Evolutionary conservation across 2,888 invertebrate genomes (phyloP).

Genomic region (Stegophylla sp.): DNA sequence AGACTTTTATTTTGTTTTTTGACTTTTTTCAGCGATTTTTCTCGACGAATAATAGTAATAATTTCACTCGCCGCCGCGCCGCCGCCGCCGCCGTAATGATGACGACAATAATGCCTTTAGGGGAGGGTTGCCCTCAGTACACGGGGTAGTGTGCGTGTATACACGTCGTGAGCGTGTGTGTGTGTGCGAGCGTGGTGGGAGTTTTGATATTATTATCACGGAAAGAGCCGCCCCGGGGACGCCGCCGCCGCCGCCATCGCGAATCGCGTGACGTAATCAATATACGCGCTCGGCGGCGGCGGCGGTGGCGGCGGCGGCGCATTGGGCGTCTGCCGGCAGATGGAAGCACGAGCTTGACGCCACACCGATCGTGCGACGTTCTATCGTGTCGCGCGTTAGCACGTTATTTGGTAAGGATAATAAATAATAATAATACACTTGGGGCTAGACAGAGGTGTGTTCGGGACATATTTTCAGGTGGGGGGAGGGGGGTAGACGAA

Average conservation of each 20-base stretch:
- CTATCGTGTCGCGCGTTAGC: no score
- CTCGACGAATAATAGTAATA: slow-evolving; percentile 39
- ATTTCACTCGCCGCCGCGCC: slow-evolving; percentile 27
- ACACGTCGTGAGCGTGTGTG: neutral
- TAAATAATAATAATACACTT: no score
- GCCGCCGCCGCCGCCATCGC: slow-evolving; percentile 59
- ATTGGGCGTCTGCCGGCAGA: slow-evolving; percentile 45
- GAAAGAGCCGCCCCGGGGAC: slow-evolving; percentile 59
- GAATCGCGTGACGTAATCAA: slow-evolving; percentile 59
- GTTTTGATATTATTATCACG: slow-evolving; percentile 58
- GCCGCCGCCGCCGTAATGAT: slow-evolving; percentile 49
- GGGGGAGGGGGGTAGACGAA: no score
- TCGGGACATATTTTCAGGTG: no score
- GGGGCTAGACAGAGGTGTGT: no score
- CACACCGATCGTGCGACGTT: neutral
- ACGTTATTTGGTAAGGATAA: no score
- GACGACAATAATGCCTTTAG: slow-evolving; percentile 58
- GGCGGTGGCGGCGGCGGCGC: slow-evolving; percentile 49
- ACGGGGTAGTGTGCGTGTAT: neutral
- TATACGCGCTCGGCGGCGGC: slow-evolving; percentile 36
- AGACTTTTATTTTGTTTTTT: neutral
- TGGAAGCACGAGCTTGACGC: slow-evolving; percentile 49
- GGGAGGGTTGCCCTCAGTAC: slow-evolving; percentile 46
- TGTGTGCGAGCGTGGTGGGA: neutral
- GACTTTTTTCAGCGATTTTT: slow-evolving; percentile 34